Percentiles rank a stretch among this genome's conserved stretches.
phyloP scores from a whole-genome alignment of 1,140 invertebrate species.

The Notospermus geniculatus region DNA sequence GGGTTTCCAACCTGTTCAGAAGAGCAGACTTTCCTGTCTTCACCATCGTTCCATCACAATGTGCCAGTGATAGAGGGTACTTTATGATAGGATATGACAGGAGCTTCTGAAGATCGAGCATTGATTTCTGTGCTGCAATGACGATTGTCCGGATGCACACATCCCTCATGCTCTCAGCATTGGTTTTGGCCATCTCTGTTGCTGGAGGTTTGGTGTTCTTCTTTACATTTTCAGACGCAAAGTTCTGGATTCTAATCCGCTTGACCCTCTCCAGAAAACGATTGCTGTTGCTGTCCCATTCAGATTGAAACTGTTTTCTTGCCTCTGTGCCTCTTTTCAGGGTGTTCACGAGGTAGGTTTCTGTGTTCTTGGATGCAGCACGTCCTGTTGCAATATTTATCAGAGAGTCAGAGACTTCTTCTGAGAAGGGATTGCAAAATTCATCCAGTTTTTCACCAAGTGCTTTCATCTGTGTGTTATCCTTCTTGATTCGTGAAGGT shows the following conservation, averaged over 20 bases:
- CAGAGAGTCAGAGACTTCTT: not conserved
- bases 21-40: not conserved
- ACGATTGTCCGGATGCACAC: not conserved
- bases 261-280: not conserved
- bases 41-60: not conserved
- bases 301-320: not conserved
- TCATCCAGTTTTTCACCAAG: not conserved
- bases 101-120: not conserved
- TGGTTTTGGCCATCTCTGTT: not conserved
- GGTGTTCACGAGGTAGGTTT: not conserved
- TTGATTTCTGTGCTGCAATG: not conserved
- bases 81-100: not conserved
- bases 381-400: conserved; percentile 1
- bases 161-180: not conserved
- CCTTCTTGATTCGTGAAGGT: not conserved
- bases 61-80: not conserved
- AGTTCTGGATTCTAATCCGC: not conserved
- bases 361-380: not conserved
- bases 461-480: not conserved
- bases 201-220: not conserved
- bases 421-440: conserved; percentile 1
- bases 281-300: not conserved
- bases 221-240: conserved; percentile 3
- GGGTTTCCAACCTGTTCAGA: not conserved
- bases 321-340: not conserved